Percentiles rank a stretch among this genome's conserved stretches.
Evolutionary conservation across 2,797 vertebrate species (phyloP).

Genomic region (Antennarius maculatus): DNA sequence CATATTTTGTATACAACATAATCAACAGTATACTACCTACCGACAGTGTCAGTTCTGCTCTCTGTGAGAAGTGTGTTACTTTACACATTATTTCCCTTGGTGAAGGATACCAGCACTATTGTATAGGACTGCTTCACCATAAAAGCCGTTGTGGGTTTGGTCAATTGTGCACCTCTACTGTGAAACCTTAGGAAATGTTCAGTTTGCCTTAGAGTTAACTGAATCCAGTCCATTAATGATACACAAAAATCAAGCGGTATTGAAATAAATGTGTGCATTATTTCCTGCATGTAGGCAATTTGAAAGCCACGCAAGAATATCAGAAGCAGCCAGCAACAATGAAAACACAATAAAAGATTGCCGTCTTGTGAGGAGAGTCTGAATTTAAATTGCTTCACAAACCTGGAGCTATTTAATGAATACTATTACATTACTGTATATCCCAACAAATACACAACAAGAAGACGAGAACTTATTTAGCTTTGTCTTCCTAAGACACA

Average conservation of each 20-base stretch:
- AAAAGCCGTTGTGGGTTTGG: background rate
- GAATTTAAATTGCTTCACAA: background rate
- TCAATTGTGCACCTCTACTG: slow-evolving; percentile 8
- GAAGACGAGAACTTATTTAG: background rate
- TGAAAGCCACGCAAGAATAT: background rate
- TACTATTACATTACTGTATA: background rate
- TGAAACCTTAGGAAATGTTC: slow-evolving; percentile 12
- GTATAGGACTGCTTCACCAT: too few species aligned
- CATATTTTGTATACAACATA: too few species aligned
- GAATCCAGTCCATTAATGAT: background rate
- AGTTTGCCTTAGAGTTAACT: background rate
- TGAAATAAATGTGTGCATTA: background rate
- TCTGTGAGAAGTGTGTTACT: too few species aligned
- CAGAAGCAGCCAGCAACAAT: background rate
- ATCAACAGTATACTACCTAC: too few species aligned
- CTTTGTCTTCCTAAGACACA: background rate
- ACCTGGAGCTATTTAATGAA: slow-evolving; percentile 2
- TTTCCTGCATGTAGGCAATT: slow-evolving; percentile 5
- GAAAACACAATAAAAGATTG: background rate
- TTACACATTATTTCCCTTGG: background rate
- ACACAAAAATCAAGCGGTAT: background rate
- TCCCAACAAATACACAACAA: background rate
- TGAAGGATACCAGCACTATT: background rate
- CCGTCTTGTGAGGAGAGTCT: background rate
- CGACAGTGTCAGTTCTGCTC: too few species aligned